phyloP scores from a whole-genome alignment of 2,888 invertebrate species.

The Drosophila algonquin region DNA sequence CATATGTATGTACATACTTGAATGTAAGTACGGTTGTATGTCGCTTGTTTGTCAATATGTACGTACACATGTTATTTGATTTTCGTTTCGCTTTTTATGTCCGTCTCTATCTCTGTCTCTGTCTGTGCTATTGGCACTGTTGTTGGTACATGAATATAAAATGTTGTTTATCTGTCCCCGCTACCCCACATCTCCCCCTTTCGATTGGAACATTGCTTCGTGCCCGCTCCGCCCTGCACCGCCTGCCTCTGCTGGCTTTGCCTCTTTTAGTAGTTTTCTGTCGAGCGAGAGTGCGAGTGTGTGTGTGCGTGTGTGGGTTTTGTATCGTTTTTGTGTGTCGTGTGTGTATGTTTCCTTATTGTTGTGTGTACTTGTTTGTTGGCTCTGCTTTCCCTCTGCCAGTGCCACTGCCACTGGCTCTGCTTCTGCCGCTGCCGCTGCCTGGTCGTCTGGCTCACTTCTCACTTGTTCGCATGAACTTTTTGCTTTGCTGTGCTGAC shows the following conservation, averaged over 20 bases:
- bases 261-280: constrained; percentile 57
- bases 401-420: constrained; percentile 42
- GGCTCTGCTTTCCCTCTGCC: constrained; percentile 43
- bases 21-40: constrained; percentile 34
- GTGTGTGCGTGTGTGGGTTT: constrained; percentile 32
- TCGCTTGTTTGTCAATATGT: constrained; percentile 72
- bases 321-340: constrained; percentile 59
- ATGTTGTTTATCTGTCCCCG: constrained; percentile 74
- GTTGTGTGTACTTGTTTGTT: constrained; percentile 76
- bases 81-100: constrained; percentile 66
- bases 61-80: constrained; percentile 72
- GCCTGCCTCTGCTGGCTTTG: constrained; percentile 1
- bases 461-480: constrained; percentile 66
- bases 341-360: constrained; percentile 72
- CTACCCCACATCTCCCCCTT: not conserved
- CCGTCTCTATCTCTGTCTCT: constrained; percentile 45
- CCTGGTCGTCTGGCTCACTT: constrained; percentile 54
- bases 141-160: constrained; percentile 77
- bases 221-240: constrained; percentile 6
- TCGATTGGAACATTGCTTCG: constrained; percentile 1
- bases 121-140: constrained; percentile 46
- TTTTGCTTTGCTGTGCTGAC: constrained; percentile 66
- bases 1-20: constrained; percentile 27
- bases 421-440: constrained; percentile 48
- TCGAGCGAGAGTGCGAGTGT: constrained; percentile 23